Base-by-base conservation (phyloP, 1,140 invertebrate genomes). In the Leptinotarsa defecta region DNA sequence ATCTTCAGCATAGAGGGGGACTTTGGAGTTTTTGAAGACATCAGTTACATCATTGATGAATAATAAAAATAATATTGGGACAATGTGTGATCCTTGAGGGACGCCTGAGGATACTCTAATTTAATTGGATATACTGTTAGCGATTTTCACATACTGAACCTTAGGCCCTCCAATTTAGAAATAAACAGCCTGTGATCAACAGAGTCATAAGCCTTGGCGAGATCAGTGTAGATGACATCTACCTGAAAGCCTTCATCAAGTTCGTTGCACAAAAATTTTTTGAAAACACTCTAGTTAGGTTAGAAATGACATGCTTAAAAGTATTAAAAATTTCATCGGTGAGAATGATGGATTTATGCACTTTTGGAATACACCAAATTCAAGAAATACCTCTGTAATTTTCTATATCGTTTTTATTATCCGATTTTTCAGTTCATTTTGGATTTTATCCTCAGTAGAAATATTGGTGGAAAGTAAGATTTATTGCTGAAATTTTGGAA, bases 11-110 rank as follows among this genome's bases (percentile, higher is more conserved):
- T 65, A 22, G 3, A 24, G 63, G 4, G 63, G 24, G 20, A 65
- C 19, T 24, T 65, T n/a, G 19, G 20, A 4, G 63, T 65, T 65
- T 65, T 13, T 1, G 20, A 65, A 65, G 3, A 65, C 20, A 20
- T 24, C 11, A 20, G 63, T 22, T 65, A 24, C 63, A 20, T 65
- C 63, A 20, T 65, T 65, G 8, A 65, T 65, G 19, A 24, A 65
- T 65, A 24, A 65, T 15, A 65, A 19, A 65, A 65, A 20, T 22
- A 65, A 27, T 65, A 65, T 65, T 65, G 63, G 63, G 8, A 1
- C 63, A 65, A 65, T 65, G 24, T 24, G 63, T 4, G 63, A 65
- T n/a, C 20, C 63, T 24, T 65, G 63, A 20, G 63, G 3, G 11
- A 65, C 20, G 13, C 63, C 63, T n/a, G 63, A 65, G 20, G 20